Percentiles rank a stretch among this genome's conserved stretches.
These are phyloP conservation scores for Nomada ruficornis DNA, from an alignment of 2,888 invertebrate species.

Conservation along the genomic window DNA sequence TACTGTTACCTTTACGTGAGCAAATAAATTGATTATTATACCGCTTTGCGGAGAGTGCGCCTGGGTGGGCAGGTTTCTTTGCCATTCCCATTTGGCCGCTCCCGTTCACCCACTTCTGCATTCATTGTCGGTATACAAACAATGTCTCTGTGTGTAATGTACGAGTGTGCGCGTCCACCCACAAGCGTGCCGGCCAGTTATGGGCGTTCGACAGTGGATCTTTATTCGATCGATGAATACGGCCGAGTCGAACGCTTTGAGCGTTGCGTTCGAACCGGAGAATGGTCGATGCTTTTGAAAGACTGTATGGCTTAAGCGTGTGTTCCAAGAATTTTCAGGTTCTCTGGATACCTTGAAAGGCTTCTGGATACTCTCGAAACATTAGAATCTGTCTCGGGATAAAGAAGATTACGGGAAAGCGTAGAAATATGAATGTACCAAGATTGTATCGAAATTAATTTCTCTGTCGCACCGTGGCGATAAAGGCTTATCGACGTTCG, in stretches of 20 bases:
- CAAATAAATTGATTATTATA: conserved; percentile 83
- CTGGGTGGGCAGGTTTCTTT: background rate
- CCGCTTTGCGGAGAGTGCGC: conserved; percentile 53
- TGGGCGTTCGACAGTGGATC: conserved; percentile 9
- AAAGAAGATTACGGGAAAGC: background rate
- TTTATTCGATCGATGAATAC: background rate
- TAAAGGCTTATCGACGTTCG: background rate
- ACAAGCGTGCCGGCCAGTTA: conserved; percentile 1
- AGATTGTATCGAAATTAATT: conserved; percentile 14
- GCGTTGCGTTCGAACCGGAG: conserved; percentile 22
- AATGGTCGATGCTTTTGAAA: conserved; percentile 37
- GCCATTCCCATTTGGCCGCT: background rate
- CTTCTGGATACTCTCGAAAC: background rate
- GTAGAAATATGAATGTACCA: conserved; percentile 19
- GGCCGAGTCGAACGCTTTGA: conserved; percentile 16
- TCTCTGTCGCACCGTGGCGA: background rate
- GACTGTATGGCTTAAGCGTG: conserved; percentile 36
- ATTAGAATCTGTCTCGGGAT: background rate
- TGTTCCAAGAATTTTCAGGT: conserved; percentile 2
- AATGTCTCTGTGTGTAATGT: conserved; percentile 63
- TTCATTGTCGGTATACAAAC: conserved; percentile 63
- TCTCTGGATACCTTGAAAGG: conserved; percentile 10
- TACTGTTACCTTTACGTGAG: conserved; percentile 81
- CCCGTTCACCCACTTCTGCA: conserved; percentile 5
- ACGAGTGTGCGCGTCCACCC: conserved; percentile 24